A percentile compares a stretch with the other conserved stretches of the same genome.
These are phyloP conservation scores for Oscarella lobularis DNA, from an alignment of 37 sponge, comb jelly and placozoan species.

Conservation along the genomic window DNA sequence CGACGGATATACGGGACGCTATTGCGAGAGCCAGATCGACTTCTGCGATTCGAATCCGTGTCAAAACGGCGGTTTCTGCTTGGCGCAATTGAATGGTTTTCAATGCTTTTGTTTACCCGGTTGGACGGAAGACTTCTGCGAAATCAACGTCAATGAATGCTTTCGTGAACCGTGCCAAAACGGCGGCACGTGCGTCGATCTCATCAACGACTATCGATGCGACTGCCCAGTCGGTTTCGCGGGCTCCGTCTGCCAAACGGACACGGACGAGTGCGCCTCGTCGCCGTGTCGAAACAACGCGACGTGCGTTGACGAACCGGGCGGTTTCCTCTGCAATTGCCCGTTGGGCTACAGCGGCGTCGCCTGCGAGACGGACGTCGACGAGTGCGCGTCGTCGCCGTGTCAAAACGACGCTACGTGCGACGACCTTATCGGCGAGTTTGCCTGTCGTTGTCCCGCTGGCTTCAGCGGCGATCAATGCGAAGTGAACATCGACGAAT, in stretches of 20 bases:
- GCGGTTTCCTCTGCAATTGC: not conserved
- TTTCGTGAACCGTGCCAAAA: slow-evolving; percentile 8
- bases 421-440: not conserved
- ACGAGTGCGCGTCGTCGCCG: not conserved
- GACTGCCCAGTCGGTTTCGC: slow-evolving; percentile 14
- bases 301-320: not conserved
- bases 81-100: not conserved
- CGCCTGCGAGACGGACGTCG: not conserved
- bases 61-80: not conserved
- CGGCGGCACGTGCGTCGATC: slow-evolving; percentile 13
- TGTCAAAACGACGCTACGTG: not conserved
- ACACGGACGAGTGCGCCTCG: not conserved
- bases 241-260: slow-evolving; percentile 13
- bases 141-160: slow-evolving; percentile 7
- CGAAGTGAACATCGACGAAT: not conserved
- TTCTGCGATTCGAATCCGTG: not conserved
- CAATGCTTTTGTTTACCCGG: slow-evolving; percentile 4
- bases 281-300: not conserved
- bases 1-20: not conserved
- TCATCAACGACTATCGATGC: slow-evolving; percentile 1
- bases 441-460: not conserved
- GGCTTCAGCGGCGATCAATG: not conserved
- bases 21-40: not conserved
- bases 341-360: not conserved
- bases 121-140: not conserved